These are phyloP conservation scores for Drosophila borealis DNA, from an alignment of 2,888 invertebrate genomes.

Conservation along the genomic window DNA sequence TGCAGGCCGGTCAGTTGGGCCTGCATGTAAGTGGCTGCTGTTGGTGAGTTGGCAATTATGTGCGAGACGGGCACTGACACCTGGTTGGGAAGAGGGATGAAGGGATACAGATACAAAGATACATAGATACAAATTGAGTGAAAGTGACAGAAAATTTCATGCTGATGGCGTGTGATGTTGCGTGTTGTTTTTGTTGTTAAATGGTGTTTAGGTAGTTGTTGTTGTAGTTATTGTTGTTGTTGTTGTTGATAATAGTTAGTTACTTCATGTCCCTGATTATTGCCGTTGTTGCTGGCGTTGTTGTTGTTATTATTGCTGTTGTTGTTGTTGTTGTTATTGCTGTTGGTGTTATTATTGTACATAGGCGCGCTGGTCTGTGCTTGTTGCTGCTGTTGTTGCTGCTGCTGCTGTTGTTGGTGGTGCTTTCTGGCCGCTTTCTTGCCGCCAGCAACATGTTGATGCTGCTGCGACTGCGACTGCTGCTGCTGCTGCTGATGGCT, in stretches of 20 bases:
- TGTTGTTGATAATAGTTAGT: constrained; percentile 74
- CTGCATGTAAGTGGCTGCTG: constrained; percentile 82
- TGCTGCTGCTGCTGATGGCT: constrained; percentile 80
- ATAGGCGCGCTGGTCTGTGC: constrained; percentile 70
- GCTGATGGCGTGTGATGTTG: constrained; percentile 62
- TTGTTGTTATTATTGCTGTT: constrained; percentile 38
- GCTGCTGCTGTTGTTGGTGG: constrained; percentile 61
- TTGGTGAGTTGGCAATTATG: constrained; percentile 83
- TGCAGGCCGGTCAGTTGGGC: constrained; percentile 75
- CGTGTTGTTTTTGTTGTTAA: constrained; percentile 54
- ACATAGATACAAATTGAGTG: constrained; percentile 43
- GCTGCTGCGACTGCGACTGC: constrained; percentile 77
- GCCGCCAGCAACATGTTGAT: constrained; percentile 65
- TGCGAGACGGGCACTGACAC: constrained; percentile 82
- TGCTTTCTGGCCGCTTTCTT: constrained; percentile 72
- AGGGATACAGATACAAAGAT: constrained; percentile 37
- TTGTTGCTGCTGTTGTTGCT: constrained; percentile 60
- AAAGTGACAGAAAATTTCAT: constrained; percentile 52
- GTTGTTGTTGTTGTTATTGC: constrained; percentile 47
- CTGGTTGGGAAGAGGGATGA: constrained; percentile 66
- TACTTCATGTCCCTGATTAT: constrained; percentile 81
- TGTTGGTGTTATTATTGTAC: constrained; percentile 63
- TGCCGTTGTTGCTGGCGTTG: constrained; percentile 55
- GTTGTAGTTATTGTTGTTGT: constrained; percentile 55
- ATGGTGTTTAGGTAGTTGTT: constrained; percentile 39